Base-by-base conservation (phyloP, 1,140 invertebrate species). In the Oryctes rhinoceros region DNA sequence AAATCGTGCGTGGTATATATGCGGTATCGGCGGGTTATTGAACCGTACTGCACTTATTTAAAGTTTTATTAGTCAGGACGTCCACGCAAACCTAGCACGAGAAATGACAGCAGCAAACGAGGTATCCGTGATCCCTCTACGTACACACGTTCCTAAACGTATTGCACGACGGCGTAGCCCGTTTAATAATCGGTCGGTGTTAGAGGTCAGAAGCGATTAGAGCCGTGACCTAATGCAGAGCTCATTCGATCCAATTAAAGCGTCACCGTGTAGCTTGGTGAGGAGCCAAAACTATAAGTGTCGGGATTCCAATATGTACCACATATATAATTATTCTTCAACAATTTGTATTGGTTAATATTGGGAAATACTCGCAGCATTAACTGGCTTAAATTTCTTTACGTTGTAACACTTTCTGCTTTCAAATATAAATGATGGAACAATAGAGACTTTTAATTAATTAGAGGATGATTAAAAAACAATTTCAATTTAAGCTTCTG, bases 191-290 rank as follows among this genome's bases (percentile, higher is more conserved):
- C 24, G 37, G n/a, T 20, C 47, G n/a, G 76, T 78, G 76, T 78
- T 30, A 78, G 53, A 78, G 76, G 76, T 78, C 76, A 78, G 47
- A 39, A 48, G 7, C 24, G 76, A 78, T 78, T 59, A 48, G 76
- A 44, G 76, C 76, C 76, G 76, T 78, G 76, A 78, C 76, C 76
- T 30, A 78, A 78, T 78, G 76, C 76, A n/a, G 24, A 11, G 24
- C 48, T 48, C 24, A 30, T 78, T 78, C 76, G 20, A 76, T 76
- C 77, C 48, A 78, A 49, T 49, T 59, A 47, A 59, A 35, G 24
- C 7, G 39, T 49, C 75, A 76, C 75, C 75, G 47, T 47, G 37
- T 76, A 44, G 39, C 11, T 76, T 47, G 10, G 24, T 30, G 24
- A 24, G 35, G 53, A n/a, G n/a, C 53, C 39, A 15, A 59, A 59